phyloP scores from a whole-genome alignment of 2,113 vertebrate genomes.

The Agelaius phoeniceus region DNA sequence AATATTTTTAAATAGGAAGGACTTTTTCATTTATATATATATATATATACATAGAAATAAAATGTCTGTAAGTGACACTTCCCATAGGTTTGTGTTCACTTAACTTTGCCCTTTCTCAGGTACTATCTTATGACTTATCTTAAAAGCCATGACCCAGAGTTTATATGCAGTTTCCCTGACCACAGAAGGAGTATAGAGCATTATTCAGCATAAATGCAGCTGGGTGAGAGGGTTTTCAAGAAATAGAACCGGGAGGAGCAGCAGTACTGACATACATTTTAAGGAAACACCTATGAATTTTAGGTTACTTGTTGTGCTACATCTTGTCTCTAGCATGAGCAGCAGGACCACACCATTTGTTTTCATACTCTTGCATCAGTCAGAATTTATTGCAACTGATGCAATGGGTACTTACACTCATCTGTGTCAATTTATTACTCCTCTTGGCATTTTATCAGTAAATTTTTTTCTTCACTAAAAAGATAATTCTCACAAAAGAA shows the following conservation, averaged over 20 bases:
- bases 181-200: not conserved
- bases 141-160: not conserved
- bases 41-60: not conserved
- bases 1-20: not conserved
- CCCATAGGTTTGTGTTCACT: not conserved
- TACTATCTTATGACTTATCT: rapidly evolving
- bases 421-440: not conserved
- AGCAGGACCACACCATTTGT: not conserved
- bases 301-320: not conserved
- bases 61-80: not conserved
- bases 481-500: not conserved
- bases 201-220: not conserved
- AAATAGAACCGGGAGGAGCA: not conserved
- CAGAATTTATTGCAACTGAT: not conserved
- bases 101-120: not conserved
- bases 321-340: not conserved
- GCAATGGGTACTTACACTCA: not conserved
- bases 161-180: not conserved
- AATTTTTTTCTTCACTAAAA: not conserved
- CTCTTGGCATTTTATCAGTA: not conserved
- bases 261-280: not conserved
- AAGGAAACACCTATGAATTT: not conserved
- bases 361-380: not conserved
- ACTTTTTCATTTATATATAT: not conserved
- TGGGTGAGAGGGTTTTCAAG: not conserved